These are phyloP conservation scores for Scaptomyza hsui DNA, from an alignment of 1,140 invertebrate genomes.

Conservation along the genomic window DNA sequence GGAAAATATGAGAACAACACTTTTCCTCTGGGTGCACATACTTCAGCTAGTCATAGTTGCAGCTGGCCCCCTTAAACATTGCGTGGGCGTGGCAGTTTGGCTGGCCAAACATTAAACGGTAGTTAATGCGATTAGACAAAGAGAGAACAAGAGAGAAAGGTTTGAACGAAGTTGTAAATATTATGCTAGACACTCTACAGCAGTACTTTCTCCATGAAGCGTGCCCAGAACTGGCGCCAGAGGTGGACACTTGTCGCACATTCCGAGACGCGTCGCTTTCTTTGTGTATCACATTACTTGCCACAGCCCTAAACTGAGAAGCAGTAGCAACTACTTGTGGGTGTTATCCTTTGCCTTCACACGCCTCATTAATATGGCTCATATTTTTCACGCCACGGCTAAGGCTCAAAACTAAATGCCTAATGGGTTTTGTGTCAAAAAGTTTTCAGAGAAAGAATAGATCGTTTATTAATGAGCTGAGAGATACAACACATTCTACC, in stretches of 20 bases:
- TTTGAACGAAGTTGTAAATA: slow-evolving; percentile 49
- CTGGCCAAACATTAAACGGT: slow-evolving; percentile 70
- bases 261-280: slow-evolving; percentile 69
- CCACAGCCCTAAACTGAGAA: not conserved
- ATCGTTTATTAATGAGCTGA: slow-evolving; percentile 24
- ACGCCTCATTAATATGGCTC: slow-evolving; percentile 71
- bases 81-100: slow-evolving; percentile 34
- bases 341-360: slow-evolving; percentile 48
- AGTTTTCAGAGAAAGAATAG: slow-evolving; percentile 30
- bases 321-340: slow-evolving; percentile 25
- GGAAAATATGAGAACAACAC: too few relatives aligned
- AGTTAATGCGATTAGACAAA: slow-evolving; percentile 65
- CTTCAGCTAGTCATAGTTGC: not conserved
- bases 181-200: slow-evolving; percentile 21
- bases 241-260: slow-evolving; percentile 78
- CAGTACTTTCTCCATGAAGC: slow-evolving; percentile 47
- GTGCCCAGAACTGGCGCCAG: slow-evolving; percentile 67
- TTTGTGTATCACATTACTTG: slow-evolving; percentile 61
- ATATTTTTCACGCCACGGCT: slow-evolving; percentile 68
- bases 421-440: slow-evolving; percentile 46
- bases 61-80: slow-evolving; percentile 6
- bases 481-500: not conserved
- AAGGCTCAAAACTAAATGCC: slow-evolving; percentile 27
- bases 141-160: slow-evolving; percentile 5
- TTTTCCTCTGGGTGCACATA: not conserved